phyloP scores from a whole-genome alignment of 2,113 vertebrate genomes.

The Pantherophis guttatus region DNA sequence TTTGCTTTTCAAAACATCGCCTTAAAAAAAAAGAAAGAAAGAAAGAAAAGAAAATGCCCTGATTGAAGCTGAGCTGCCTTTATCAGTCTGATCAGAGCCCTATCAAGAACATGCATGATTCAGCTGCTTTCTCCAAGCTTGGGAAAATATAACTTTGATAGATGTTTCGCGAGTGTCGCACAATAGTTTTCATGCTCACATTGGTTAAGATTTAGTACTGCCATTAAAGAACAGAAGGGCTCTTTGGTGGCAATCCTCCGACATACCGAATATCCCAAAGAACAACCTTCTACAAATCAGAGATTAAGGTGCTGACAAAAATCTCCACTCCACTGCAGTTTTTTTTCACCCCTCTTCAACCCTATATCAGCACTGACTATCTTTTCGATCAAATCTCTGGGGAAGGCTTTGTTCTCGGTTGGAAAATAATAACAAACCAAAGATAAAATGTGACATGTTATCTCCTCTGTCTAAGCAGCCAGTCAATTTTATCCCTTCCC shows the following conservation, averaged over 20 bases:
- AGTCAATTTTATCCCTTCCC: constrained; percentile 51
- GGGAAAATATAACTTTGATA: constrained; percentile 76
- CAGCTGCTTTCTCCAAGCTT: constrained; percentile 72
- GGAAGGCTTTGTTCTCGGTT: constrained; percentile 51
- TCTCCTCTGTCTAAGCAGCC: constrained; percentile 63
- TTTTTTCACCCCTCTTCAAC: constrained; percentile 54
- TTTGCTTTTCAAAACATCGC: constrained; percentile 77
- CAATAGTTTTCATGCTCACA: constrained; percentile 80
- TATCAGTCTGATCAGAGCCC: constrained; percentile 78
- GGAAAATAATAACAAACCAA: constrained; percentile 72
- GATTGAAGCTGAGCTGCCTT: constrained; percentile 80
- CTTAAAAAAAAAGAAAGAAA: constrained; percentile 59
- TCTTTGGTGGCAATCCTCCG: constrained; percentile 77
- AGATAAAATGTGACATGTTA: constrained; percentile 77
- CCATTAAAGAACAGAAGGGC: constrained; percentile 76
- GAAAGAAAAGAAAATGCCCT: constrained; percentile 9
- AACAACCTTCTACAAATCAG: constrained; percentile 79
- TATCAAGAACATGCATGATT: constrained; percentile 80
- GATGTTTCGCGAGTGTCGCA: constrained; percentile 71
- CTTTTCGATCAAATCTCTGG: constrained; percentile 71
- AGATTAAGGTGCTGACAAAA: constrained; percentile 78
- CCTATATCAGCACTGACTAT: constrained; percentile 70
- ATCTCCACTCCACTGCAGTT: constrained; percentile 77
- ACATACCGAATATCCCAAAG: constrained; percentile 78
- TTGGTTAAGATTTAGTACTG: constrained; percentile 79